Base-by-base conservation (phyloP, 2,888 invertebrate genomes). In the Argyra leucocephala region DNA sequence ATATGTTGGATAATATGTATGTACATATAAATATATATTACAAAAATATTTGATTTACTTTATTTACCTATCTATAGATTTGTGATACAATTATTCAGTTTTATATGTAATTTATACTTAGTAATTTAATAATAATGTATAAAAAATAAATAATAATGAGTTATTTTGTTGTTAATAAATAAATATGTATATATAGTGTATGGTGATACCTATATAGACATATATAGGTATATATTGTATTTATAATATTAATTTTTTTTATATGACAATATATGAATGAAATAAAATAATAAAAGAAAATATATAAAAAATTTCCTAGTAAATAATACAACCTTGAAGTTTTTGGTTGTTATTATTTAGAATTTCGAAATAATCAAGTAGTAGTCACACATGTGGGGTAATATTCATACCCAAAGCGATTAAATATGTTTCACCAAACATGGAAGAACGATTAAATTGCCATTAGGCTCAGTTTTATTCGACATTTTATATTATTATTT, bases 401-500 rank as follows among this genome's bases (percentile, higher is more conserved):
- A 24, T 26, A 6, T 26, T 61, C 21, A 10, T 26, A 61, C 24
- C 24, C 60, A 48, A 62, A 48, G 60, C 67, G 67, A 69, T 67
- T 69, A 67, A 67, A 66, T 69, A 67, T 69, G 24, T 61, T 61
- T 26, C 67, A 67, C 64, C n/a, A 69, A 69, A 69, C 69, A 69
- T 69, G 69, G 69, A 69, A 69, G 69, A 69, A 67, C 69, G 69
- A 69, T 69, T 69, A 69, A 69, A 69, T 67, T 66, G 69, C 67
- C 69, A 69, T 69, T 69, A 69, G 69, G 69, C 66, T 63, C 24
- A 62, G 66, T 64, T 67, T 67, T 61, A 9, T 24, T 61, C 26
- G 24, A 26, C 12, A 2, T 31, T 61, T n/a, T 61, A 26, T 61
- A 31, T 31, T 26, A 1, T 64, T 61, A 63, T 1, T 62, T 63